phyloP scores from a whole-genome alignment of 2,113 vertebrate species.

The Pardalotus punctatus region DNA sequence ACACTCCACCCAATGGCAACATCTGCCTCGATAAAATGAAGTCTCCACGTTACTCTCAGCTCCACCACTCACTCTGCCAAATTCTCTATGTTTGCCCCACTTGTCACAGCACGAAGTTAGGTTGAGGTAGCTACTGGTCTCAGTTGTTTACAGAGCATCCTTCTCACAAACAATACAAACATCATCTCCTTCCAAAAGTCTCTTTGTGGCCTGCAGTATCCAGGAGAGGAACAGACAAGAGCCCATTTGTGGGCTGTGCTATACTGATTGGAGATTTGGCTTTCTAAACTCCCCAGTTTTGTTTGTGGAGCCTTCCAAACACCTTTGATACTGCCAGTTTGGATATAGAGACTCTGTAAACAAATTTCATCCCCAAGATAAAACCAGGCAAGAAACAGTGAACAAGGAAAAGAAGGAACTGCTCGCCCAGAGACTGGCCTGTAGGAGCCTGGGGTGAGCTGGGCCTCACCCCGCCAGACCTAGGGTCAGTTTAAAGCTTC shows the following conservation, averaged over 20 bases:
- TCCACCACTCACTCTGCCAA: background rate
- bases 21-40: background rate
- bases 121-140: background rate
- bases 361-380: background rate
- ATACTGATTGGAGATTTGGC: background rate
- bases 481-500: background rate
- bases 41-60: background rate
- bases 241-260: background rate
- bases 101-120: background rate
- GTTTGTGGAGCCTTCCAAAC: fast-evolving
- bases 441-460: fast-evolving
- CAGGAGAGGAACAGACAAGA: background rate
- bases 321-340: background rate
- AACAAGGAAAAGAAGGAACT: background rate
- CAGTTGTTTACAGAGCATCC: background rate
- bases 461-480: background rate
- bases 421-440: background rate
- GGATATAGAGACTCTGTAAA: background rate
- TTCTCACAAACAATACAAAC: background rate
- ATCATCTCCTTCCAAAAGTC: background rate
- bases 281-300: background rate
- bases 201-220: background rate
- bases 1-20: background rate
- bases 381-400: background rate
- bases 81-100: background rate